Evolutionary conservation across 2,888 invertebrate species (phyloP).

Genomic region (Philonicus albiceps): DNA sequence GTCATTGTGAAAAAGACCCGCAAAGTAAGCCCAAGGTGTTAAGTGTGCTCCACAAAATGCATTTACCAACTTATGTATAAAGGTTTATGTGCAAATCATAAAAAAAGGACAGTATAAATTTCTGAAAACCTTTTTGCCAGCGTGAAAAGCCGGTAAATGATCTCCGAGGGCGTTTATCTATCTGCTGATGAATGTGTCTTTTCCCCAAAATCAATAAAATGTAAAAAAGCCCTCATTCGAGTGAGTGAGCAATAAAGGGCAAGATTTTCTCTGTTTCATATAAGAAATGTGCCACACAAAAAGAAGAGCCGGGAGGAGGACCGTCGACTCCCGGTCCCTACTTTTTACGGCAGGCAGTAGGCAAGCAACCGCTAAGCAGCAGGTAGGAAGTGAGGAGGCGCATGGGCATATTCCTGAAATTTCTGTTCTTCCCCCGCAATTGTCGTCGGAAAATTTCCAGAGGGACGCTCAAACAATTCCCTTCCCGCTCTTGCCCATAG

Average conservation of each 20-base stretch:
- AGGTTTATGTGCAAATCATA: neutral
- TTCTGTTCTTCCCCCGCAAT: neutral
- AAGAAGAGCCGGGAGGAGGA: neutral
- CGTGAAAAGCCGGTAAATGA: neutral
- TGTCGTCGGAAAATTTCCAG: neutral
- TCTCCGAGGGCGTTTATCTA: neutral
- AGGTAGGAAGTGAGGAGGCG: neutral
- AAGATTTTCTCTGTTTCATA: conserved; percentile 12
- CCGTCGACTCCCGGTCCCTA: neutral
- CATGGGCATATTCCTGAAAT: conserved; percentile 10
- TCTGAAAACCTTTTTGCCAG: neutral
- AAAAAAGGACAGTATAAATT: neutral
- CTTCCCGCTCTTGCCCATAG: too few relatives aligned
- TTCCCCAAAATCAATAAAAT: conserved; percentile 12
- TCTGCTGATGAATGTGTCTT: neutral
- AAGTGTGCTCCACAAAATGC: neutral
- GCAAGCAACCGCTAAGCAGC: neutral
- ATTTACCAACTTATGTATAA: neutral
- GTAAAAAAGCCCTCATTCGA: conserved; percentile 3
- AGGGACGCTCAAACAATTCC: neutral
- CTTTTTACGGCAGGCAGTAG: neutral
- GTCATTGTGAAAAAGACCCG: neutral
- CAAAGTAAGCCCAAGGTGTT: neutral
- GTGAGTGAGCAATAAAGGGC: neutral
- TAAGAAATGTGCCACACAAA: neutral